phyloP scores from a whole-genome alignment of 2,113 vertebrate genomes.

The Ursus arctos region DNA sequence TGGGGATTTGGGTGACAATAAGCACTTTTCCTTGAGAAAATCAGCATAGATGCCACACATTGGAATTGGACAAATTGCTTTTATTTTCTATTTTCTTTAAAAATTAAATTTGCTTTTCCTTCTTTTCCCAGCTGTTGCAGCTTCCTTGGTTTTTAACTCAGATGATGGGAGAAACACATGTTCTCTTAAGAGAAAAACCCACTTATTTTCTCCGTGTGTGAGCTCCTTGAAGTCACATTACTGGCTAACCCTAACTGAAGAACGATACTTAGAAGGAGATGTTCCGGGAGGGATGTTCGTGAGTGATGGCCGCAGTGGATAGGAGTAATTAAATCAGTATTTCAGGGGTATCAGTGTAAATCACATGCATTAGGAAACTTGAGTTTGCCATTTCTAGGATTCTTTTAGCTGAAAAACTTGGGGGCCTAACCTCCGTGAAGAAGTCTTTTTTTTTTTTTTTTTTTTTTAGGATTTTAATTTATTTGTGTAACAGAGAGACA shows the following conservation, averaged over 20 bases:
- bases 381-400: not conserved
- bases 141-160: slow-evolving; percentile 46
- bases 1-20: slow-evolving; percentile 60
- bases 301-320: not conserved
- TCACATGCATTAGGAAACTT: slow-evolving; percentile 10
- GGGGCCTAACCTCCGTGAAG: not conserved
- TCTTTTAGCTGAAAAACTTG: slow-evolving; percentile 22
- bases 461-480: too few species aligned
- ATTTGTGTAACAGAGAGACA: too few species aligned
- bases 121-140: slow-evolving; percentile 31
- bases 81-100: slow-evolving; percentile 64
- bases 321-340: not conserved
- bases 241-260: not conserved
- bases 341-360: not conserved
- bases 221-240: not conserved
- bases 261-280: not conserved
- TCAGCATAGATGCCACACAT: slow-evolving; percentile 64
- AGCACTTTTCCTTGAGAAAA: slow-evolving; percentile 73
- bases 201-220: slow-evolving; percentile 41
- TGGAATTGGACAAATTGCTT: slow-evolving; percentile 67
- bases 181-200: slow-evolving; percentile 6
- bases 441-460: not conserved
- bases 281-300: not conserved
- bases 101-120: slow-evolving; percentile 67
- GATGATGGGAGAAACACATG: not conserved